Evolutionary conservation across 1,140 invertebrate genomes (phyloP).

Genomic region (Carcinoscorpius rotundicauda): DNA sequence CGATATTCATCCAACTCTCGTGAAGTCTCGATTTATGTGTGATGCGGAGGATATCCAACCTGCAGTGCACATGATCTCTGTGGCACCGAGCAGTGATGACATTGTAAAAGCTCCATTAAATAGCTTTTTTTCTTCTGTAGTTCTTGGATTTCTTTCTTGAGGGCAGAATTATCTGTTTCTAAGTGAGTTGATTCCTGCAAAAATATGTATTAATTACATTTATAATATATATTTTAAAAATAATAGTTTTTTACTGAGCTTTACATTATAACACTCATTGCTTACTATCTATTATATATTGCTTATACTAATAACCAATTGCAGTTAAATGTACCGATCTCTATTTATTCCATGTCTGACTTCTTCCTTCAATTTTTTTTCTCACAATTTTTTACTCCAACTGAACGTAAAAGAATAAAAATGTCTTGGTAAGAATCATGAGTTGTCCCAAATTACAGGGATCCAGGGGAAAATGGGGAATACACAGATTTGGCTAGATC

Average conservation of each 20-base stretch:
- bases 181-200: constrained; percentile 64
- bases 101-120: constrained; percentile 52
- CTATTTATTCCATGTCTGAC: no score
- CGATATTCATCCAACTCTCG: no score
- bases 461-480: no score
- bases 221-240: neutral
- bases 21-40: no score
- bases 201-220: neutral
- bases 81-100: neutral
- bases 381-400: no score
- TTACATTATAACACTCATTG: neutral
- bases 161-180: constrained; percentile 71
- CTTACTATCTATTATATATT: no score
- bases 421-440: no score
- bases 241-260: neutral
- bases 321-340: neutral
- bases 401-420: no score
- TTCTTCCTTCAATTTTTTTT: neutral
- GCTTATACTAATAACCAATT: neutral
- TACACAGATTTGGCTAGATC: no score
- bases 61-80: no score
- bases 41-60: no score
- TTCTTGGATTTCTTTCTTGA: constrained; percentile 67
- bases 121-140: constrained; percentile 55
- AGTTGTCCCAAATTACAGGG: no score